Evolutionary conservation across 2,113 vertebrate species (phyloP).

Genomic region (Limnothrissa miodon): DNA sequence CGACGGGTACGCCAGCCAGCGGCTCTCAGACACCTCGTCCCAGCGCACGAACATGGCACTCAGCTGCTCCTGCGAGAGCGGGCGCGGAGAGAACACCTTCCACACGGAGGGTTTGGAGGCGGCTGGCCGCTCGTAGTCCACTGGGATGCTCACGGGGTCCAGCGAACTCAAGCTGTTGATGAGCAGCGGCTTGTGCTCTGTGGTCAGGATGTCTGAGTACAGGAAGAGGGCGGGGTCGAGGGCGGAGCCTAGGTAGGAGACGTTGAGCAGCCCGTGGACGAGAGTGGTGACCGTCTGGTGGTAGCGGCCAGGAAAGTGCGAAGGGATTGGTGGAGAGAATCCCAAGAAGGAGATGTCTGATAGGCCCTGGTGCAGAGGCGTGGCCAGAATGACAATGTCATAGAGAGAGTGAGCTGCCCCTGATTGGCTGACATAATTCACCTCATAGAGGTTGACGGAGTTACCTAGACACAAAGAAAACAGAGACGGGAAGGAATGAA

Average conservation of each 20-base stretch:
- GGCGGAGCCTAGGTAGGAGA: conserved; percentile 75
- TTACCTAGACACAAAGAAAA: conserved; percentile 61
- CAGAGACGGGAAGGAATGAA: not conserved
- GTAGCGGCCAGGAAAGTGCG: conserved; percentile 71
- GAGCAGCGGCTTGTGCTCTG: conserved; percentile 66
- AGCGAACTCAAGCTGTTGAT: conserved; percentile 74
- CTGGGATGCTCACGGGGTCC: conserved; percentile 61
- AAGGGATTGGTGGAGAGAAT: conserved; percentile 77
- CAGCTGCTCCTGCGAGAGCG: conserved; percentile 76
- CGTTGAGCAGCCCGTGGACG: conserved; percentile 80
- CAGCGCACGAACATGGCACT: conserved; percentile 77
- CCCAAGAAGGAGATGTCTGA: conserved; percentile 82
- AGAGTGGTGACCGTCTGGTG: conserved; percentile 79
- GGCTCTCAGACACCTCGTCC: conserved; percentile 67
- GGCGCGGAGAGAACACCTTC: conserved; percentile 81
- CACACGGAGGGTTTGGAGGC: conserved; percentile 67
- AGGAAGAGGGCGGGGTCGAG: conserved; percentile 61
- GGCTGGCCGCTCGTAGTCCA: conserved; percentile 41
- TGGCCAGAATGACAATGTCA: conserved; percentile 84
- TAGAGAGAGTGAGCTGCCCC: conserved; percentile 76
- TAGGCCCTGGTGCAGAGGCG: conserved; percentile 78
- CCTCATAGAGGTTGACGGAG: conserved; percentile 72
- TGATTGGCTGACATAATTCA: conserved; percentile 73
- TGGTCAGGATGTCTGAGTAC: conserved; percentile 73
- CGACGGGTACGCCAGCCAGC: conserved; percentile 84